phyloP scores from a whole-genome alignment of 2,797 vertebrate species.

The Chrysocyon brachyurus region DNA sequence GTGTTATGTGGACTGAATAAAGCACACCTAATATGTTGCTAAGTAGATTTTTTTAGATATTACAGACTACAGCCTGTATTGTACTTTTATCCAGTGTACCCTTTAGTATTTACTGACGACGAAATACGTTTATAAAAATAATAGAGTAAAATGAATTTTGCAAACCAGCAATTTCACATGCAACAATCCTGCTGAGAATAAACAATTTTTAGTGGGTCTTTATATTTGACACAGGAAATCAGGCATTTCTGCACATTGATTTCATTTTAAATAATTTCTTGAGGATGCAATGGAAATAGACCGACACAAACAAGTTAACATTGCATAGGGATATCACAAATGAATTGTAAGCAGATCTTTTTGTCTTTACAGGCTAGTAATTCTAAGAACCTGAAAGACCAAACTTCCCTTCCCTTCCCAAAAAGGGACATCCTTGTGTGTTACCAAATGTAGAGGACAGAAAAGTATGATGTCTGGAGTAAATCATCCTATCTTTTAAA shows the following conservation, averaged over 20 bases:
- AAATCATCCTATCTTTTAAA: not conserved
- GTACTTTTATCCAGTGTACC: not conserved
- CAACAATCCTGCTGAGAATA: constrained; percentile 51
- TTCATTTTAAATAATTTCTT: constrained; percentile 71
- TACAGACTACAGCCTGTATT: not conserved
- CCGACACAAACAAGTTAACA: constrained; percentile 48
- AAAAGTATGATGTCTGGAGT: not conserved
- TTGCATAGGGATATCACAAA: constrained; percentile 11
- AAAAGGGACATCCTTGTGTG: not conserved
- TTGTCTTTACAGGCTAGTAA: constrained; percentile 37
- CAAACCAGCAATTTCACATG: constrained; percentile 64
- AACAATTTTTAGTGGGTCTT: constrained; percentile 46
- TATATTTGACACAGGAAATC: constrained; percentile 74
- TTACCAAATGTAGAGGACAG: not conserved
- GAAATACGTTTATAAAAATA: constrained; percentile 74
- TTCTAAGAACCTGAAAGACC: constrained; percentile 49
- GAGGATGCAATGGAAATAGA: constrained; percentile 65
- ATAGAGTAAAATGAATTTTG: constrained; percentile 73
- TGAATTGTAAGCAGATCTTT: constrained; percentile 17
- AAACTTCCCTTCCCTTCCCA: not conserved
- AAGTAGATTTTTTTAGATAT: constrained; percentile 44
- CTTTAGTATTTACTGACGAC: constrained; percentile 41
- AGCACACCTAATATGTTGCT: constrained; percentile 69
- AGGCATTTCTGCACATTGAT: constrained; percentile 46
- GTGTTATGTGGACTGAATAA: constrained; percentile 66